phyloP scores from a whole-genome alignment of 2,888 invertebrate genomes.

The Megastigmus dorsalis region DNA sequence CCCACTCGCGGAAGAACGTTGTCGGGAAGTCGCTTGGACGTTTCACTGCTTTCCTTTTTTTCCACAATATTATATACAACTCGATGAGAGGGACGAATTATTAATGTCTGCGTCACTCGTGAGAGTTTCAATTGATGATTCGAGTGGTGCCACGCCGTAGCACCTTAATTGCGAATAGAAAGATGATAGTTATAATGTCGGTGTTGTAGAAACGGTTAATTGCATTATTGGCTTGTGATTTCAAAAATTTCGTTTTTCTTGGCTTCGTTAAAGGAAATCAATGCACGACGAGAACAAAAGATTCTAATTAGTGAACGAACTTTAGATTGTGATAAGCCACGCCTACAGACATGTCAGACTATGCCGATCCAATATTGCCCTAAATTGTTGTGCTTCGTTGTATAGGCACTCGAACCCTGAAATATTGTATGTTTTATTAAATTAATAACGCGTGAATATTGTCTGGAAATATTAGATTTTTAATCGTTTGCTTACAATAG shows the following conservation, averaged over 20 bases:
- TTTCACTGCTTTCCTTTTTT: background rate
- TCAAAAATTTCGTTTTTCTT: slow-evolving; percentile 22
- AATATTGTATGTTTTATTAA: background rate
- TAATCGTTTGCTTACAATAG: too few relatives aligned
- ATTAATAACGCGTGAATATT: too few relatives aligned
- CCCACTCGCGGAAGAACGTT: background rate
- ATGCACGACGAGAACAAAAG: slow-evolving; percentile 33
- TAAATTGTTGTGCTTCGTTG: slow-evolving; percentile 20
- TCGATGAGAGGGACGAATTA: too few relatives aligned
- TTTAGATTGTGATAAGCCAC: slow-evolving; percentile 46
- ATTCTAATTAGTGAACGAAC: slow-evolving; percentile 36
- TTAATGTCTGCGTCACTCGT: too few relatives aligned
- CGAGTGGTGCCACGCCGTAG: too few relatives aligned
- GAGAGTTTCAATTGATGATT: too few relatives aligned
- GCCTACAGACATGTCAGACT: slow-evolving; percentile 6
- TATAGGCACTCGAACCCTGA: background rate
- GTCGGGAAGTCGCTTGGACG: background rate
- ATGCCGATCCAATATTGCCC: slow-evolving; percentile 2
- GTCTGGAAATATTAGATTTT: too few relatives aligned
- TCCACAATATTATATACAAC: background rate
- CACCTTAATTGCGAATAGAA: background rate
- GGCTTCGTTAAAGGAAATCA: background rate
- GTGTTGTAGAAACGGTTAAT: too few relatives aligned
- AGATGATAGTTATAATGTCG: background rate
- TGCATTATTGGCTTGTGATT: slow-evolving; percentile 25